Base-by-base conservation (phyloP, 2,113 vertebrate species). In the Pelvicachromis taeniatus region DNA sequence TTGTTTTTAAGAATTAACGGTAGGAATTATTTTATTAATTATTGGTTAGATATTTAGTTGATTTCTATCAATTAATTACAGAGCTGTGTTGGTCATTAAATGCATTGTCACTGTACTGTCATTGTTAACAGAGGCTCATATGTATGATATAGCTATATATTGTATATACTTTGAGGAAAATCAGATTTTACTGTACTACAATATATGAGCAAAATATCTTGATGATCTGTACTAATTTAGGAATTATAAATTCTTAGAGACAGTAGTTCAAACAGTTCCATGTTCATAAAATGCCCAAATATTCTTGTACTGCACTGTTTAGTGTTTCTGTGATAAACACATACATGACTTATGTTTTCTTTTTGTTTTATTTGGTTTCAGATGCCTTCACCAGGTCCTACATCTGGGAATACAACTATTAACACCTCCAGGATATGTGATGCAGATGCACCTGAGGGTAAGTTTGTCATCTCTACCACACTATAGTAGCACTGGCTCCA, bases 401-500 rank as follows among this genome's bases (percentile, higher is more conserved):
- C 85, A 58, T 75, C 90, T 54, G 92, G 91, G 83, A 93, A 98
- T 95, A 83, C 91, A 86, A 91, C 96, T 91, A 31, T 83, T 88
- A 19, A 84, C 90, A 93, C 95, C 59, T 94, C 96, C 33, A 97
- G 95, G 93, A 96, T 94, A 84, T 99, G 98, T 95, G 98, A 98
- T 91, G 98, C 98, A n/a, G 95, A 98, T 79, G 98, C 98, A 42
- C 98, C 98, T 80, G 96, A 97, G 97, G 98, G 98, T 99, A 96
- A 96, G 96, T 93, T 61, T 83, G 70, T 77, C 68, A 82, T 90
- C 61, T 58, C 68, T 78, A 75, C 82, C 59, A 83, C 70, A 54
- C 61, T 77, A 21, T 85, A 68, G 81, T 65, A 61, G 53, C 82
- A 19, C 13, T 14, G 63, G 84, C 10, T 59, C 81, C 54, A 88